Percentiles rank a stretch among this genome's conserved stretches.
These are phyloP conservation scores for Cantharis lateralis DNA, from an alignment of 2,888 invertebrate genomes.

Conservation along the genomic window DNA sequence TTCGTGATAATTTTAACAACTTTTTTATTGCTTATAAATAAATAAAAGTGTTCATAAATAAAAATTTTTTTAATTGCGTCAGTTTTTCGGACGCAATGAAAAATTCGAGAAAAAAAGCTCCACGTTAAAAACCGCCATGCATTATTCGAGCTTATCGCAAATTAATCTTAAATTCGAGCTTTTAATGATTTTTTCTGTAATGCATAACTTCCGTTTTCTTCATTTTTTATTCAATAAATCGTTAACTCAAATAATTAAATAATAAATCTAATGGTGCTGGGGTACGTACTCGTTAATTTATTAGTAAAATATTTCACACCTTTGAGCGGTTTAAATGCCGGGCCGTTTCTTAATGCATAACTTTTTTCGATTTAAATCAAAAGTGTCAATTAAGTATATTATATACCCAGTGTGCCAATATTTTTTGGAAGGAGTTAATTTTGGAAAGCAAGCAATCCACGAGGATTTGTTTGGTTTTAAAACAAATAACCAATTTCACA, in stretches of 20 bases:
- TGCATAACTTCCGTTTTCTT: background rate
- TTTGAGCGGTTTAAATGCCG: background rate
- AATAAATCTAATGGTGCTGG: background rate
- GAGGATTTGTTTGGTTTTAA: background rate
- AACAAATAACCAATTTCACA: slow-evolving; percentile 21
- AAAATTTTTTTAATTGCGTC: background rate
- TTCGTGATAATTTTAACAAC: background rate
- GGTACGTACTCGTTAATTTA: background rate
- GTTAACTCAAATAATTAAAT: background rate
- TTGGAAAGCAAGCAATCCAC: background rate
- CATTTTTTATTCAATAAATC: background rate
- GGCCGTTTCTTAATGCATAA: background rate
- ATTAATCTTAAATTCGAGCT: background rate
- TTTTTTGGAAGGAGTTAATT: background rate
- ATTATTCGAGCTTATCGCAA: background rate
- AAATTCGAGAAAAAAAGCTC: background rate
- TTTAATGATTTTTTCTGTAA: background rate
- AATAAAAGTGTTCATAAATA: background rate
- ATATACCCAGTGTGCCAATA: background rate
- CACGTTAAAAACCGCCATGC: background rate
- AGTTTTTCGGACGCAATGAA: background rate
- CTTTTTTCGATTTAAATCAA: background rate
- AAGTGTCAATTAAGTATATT: background rate
- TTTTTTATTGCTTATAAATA: background rate
- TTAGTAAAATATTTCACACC: background rate